Percentiles rank a stretch among this genome's conserved stretches.
These are phyloP conservation scores for Drosophila ambigua DNA, from an alignment of 1,140 invertebrate genomes.

Conservation along the genomic window DNA sequence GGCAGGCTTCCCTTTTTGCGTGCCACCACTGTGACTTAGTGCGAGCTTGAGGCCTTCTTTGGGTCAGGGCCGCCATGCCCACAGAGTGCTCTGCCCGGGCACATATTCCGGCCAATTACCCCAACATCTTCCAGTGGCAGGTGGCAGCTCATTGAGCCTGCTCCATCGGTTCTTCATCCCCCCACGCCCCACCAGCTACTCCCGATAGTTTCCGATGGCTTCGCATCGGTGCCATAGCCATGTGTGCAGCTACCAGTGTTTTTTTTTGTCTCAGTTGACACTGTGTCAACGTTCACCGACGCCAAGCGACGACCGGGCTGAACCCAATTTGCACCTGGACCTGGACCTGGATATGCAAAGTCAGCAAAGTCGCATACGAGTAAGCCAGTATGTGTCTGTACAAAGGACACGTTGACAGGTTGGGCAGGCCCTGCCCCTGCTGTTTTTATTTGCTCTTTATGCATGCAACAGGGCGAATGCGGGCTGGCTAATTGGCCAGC, in stretches of 20 bases:
- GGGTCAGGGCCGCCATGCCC: background rate
- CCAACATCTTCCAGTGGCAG: conserved; percentile 13
- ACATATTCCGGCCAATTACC: conserved; percentile 20
- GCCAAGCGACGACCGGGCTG: conserved; percentile 7
- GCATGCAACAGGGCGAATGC: conserved; percentile 49
- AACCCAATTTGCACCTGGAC: conserved; percentile 45
- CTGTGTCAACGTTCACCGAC: conserved; percentile 24
- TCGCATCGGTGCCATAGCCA: conserved; percentile 3
- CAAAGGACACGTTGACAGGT: background rate
- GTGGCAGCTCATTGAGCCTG: background rate
- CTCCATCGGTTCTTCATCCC: background rate
- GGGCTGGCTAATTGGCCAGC: conserved; percentile 36
- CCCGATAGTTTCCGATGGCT: background rate
- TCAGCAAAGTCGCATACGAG: background rate
- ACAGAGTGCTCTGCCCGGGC: background rate
- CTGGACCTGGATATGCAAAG: conserved; percentile 6
- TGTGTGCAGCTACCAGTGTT: conserved; percentile 8
- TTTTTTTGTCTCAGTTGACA: conserved; percentile 31
- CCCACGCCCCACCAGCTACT: background rate
- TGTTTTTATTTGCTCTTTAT: conserved; percentile 26
- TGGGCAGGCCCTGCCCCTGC: background rate
- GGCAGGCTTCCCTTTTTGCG: no score
- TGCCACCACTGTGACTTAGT: background rate
- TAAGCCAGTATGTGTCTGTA: background rate
- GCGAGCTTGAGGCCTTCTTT: conserved; percentile 7